A percentile compares a stretch with the other conserved stretches of the same genome.
phyloP scores from a whole-genome alignment of 2,797 vertebrate species.

The Pelodytes ibericus region DNA sequence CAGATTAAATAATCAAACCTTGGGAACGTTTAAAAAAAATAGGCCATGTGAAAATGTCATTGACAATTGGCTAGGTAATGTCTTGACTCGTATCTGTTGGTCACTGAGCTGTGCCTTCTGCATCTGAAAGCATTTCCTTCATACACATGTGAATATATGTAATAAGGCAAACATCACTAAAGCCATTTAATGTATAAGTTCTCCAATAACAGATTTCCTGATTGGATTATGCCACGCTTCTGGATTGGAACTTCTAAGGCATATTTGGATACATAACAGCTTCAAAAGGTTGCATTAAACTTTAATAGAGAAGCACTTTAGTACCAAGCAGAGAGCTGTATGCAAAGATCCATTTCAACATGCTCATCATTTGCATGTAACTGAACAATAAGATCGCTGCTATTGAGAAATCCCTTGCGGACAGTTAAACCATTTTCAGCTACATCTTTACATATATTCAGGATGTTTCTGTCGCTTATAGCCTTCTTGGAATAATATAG shows the following conservation, averaged over 20 bases:
- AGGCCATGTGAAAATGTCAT: no score
- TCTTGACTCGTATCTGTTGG: no score
- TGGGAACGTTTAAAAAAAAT: no score
- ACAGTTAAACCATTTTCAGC: slow-evolving; percentile 50
- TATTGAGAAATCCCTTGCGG: slow-evolving; percentile 48
- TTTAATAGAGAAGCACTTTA: slow-evolving; percentile 53
- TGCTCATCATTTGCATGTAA: slow-evolving; percentile 54
- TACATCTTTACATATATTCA: slow-evolving; percentile 48
- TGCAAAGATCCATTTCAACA: slow-evolving; percentile 50
- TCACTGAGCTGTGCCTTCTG: no score
- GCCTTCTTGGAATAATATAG: slow-evolving; percentile 18
- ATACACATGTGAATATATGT: no score
- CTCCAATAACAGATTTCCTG: neutral
- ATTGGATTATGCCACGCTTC: slow-evolving; percentile 13
- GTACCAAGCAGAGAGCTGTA: slow-evolving; percentile 16
- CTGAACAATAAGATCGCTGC: slow-evolving; percentile 50
- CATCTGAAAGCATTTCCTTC: no score
- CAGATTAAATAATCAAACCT: no score
- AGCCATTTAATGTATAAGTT: no score
- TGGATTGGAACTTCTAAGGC: slow-evolving; percentile 16
- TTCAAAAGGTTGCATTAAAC: slow-evolving; percentile 47
- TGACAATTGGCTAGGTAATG: no score
- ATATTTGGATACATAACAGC: slow-evolving; percentile 31
- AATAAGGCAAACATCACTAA: no score
- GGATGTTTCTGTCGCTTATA: slow-evolving; percentile 21